Conservation (phyloP, 92 coral and sea anemone species). For the Epizoanthus illoricatus region DNA sequence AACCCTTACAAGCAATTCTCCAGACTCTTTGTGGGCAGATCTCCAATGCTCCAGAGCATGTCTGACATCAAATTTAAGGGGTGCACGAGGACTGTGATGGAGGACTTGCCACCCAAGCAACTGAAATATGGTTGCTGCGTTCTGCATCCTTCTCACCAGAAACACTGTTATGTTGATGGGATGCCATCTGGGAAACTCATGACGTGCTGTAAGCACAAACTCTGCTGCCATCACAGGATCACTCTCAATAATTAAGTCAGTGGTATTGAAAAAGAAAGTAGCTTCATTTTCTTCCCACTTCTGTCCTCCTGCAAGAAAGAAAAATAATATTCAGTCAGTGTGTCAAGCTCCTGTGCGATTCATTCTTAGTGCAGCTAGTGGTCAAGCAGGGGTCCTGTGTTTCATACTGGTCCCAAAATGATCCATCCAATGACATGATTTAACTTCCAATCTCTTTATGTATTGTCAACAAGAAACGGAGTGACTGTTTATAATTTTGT, state of each 20-base stretch:
- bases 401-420: background rate
- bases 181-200: background rate
- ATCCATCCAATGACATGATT: too few species aligned
- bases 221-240: constrained; percentile 18
- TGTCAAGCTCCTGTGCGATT: too few species aligned
- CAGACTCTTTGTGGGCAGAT: background rate
- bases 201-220: constrained; percentile 6
- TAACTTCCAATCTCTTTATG: too few species aligned
- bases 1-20: background rate
- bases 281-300: constrained; percentile 13
- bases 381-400: background rate
- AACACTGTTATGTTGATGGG: constrained; percentile 14
- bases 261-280: constrained; percentile 12
- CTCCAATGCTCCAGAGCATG: background rate
- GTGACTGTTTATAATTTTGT: too few species aligned
- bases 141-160: background rate
- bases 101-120: constrained; percentile 5
- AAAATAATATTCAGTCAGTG: too few species aligned
- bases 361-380: background rate
- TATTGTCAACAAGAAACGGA: too few species aligned
- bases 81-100: background rate
- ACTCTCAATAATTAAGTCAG: background rate
- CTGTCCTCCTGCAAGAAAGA: constrained; percentile 11
- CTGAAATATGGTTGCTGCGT: background rate
- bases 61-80: constrained; percentile 6